Evolutionary conservation across 2,888 invertebrate genomes (phyloP), one percentile per base, ranked within the genome.

Genomic region (Pegoplata infirma): DNA sequence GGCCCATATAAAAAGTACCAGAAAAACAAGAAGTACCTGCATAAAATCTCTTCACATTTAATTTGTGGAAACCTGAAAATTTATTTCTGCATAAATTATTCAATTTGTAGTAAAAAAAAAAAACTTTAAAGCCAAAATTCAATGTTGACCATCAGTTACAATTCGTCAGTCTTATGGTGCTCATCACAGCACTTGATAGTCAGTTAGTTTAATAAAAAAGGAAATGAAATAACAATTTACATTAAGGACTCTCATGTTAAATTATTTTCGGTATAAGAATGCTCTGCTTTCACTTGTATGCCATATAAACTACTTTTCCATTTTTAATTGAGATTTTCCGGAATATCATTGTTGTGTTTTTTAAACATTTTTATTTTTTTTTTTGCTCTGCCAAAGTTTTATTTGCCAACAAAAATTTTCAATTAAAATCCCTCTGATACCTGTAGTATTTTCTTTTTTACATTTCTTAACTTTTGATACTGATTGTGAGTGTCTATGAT

Each of bases 361-460:
- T n/a, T n/a, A n/a, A n/a, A n/a, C n/a, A n/a, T n/a, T 55, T 16
- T 28, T 40, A 14, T 23, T 21, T 21, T 58, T 59, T 58, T 36
- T 47, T 44, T 46, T 23, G 23, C 12, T 16, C 10, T 23, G 1
- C 47, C n/a, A 58, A 68, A 73, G n/a, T 49, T 78, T 74, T 71
- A 68, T 44, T 74, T 72, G 51, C 55, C 73, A 73, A 77, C 44
- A 67, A 32, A n/a, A 61, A 56, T 63, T 80, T 74, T 80, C 61
- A 80, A 72, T 76, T 79, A 72, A 66, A 78, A 64, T 58, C 47
- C 67, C 71, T 36, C 46, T 28, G 28, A n/a, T 14, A 25, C 44
- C n/a, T 25, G 40, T n/a, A n/a, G n/a, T 32, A 32, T 32, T 6
- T 10, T 32, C 3, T 40, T 32, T 58, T 23, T 17, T 47, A 25